These are phyloP conservation scores for Drosophila infuscata DNA, from an alignment of 2,888 invertebrate species.

Conservation along the genomic window DNA sequence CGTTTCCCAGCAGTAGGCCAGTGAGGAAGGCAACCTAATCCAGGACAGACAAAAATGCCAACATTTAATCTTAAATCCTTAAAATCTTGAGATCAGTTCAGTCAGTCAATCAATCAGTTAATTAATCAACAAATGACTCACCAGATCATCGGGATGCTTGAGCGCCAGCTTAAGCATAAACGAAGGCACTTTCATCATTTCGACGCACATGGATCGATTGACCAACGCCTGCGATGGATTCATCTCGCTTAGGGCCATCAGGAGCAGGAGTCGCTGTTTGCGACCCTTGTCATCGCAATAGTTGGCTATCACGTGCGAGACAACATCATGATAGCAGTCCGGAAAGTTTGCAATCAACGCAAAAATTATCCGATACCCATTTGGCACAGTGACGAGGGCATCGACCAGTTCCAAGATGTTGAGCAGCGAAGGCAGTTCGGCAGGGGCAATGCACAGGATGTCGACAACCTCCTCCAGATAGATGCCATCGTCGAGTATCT, in stretches of 20 bases:
- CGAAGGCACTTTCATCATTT: slow-evolving; percentile 95
- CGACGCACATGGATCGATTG: slow-evolving; percentile 94
- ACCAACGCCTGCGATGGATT: slow-evolving; percentile 94
- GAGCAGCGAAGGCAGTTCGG: slow-evolving; percentile 95
- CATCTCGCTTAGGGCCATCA: slow-evolving; percentile 94
- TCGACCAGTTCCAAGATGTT: slow-evolving; percentile 94
- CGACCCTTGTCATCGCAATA: slow-evolving; percentile 95
- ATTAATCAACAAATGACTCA: slow-evolving; percentile 68
- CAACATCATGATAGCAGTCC: slow-evolving; percentile 96
- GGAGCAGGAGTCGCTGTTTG: slow-evolving; percentile 89
- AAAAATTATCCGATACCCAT: slow-evolving; percentile 95
- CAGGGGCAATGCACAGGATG: slow-evolving; percentile 95
- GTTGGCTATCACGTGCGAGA: slow-evolving; percentile 92
- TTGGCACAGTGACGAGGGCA: slow-evolving; percentile 94
- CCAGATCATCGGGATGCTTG: slow-evolving; percentile 88
- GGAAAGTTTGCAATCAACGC: slow-evolving; percentile 97
- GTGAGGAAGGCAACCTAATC: slow-evolving; percentile 93
- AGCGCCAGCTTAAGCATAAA: slow-evolving; percentile 93
- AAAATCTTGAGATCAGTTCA: too few relatives aligned
- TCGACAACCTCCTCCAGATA: slow-evolving; percentile 98
- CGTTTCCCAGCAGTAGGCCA: slow-evolving; percentile 94
- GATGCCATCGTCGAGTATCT: slow-evolving; percentile 97
- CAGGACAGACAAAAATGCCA: slow-evolving; percentile 16
- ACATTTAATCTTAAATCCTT: neutral
- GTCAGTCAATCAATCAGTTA: neutral